These are phyloP conservation scores for Ophion slaviceki DNA, from an alignment of 2,888 invertebrate species.

Conservation along the genomic window DNA sequence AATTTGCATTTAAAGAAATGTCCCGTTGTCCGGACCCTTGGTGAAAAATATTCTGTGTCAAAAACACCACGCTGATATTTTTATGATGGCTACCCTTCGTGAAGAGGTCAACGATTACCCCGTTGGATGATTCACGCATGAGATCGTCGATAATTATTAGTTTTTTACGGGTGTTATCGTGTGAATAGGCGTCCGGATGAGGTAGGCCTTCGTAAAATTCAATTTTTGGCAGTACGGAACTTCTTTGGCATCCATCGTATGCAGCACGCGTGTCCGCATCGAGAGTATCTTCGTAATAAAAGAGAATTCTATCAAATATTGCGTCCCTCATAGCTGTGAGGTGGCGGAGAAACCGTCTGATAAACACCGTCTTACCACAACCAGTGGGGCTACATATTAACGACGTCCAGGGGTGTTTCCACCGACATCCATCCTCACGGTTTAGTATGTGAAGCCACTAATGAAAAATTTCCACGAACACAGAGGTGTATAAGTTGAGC, in stretches of 20 bases:
- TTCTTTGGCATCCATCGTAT: too few relatives aligned
- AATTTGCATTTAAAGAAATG: conserved; percentile 57
- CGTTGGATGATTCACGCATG: conserved; percentile 30
- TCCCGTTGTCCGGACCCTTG: conserved; percentile 49
- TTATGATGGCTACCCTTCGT: conserved; percentile 51
- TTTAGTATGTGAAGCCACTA: background rate
- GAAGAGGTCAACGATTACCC: background rate
- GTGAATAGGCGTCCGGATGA: background rate
- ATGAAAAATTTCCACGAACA: background rate
- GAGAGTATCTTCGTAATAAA: conserved; percentile 60
- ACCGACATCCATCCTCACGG: background rate
- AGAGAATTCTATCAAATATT: conserved; percentile 53
- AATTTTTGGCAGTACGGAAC: background rate
- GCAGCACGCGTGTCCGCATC: too few relatives aligned
- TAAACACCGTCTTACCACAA: conserved; percentile 1
- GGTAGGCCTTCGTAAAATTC: conserved; percentile 56
- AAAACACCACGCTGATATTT: conserved; percentile 59
- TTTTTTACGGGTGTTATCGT: conserved; percentile 27
- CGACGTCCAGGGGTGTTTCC: conserved; percentile 13
- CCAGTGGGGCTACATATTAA: background rate
- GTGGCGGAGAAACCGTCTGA: background rate
- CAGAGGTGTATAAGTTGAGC: too few relatives aligned
- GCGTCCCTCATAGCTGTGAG: conserved; percentile 21
- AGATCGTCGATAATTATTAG: conserved; percentile 42
- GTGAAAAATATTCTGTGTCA: conserved; percentile 43